These are phyloP conservation scores for Cyphomyrus discorhynchus DNA, from an alignment of 2,113 vertebrate species.

Conservation along the genomic window DNA sequence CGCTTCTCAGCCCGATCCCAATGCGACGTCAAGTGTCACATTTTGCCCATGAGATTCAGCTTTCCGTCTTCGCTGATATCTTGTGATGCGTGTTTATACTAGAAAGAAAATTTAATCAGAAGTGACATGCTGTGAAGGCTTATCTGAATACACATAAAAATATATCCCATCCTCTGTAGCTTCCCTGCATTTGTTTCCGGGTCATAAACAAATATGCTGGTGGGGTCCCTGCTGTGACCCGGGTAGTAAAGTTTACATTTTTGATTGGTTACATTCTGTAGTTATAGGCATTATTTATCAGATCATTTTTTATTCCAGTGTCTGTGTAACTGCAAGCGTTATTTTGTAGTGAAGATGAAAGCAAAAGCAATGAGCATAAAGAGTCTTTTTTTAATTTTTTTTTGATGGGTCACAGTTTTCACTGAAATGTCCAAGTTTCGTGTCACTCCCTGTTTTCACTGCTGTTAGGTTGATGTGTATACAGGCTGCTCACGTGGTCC, in stretches of 20 bases:
- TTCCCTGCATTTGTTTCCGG: not conserved
- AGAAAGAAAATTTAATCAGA: not conserved
- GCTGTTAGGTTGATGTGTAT: not conserved
- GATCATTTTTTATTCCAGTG: not conserved
- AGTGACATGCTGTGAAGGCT: not conserved
- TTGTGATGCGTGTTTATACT: not conserved
- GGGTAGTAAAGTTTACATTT: not conserved
- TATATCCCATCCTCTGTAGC: not conserved
- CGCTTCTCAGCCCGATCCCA: not conserved
- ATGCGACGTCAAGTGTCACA: no score
- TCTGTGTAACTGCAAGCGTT: not conserved
- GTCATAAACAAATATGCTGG: not conserved
- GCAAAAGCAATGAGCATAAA: not conserved
- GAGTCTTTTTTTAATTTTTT: not conserved
- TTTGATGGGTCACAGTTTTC: not conserved
- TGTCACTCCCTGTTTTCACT: not conserved
- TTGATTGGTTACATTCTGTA: not conserved
- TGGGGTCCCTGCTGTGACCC: not conserved
- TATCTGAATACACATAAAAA: not conserved
- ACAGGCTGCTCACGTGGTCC: not conserved
- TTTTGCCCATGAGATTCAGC: not conserved
- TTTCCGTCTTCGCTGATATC: not conserved
- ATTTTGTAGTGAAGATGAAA: not conserved
- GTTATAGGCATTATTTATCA: not conserved
- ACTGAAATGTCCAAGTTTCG: not conserved